Evolutionary conservation across 1,140 invertebrate species (phyloP), one percentile per base, ranked within the genome.

Genomic region (Harlomillsia oculata): DNA sequence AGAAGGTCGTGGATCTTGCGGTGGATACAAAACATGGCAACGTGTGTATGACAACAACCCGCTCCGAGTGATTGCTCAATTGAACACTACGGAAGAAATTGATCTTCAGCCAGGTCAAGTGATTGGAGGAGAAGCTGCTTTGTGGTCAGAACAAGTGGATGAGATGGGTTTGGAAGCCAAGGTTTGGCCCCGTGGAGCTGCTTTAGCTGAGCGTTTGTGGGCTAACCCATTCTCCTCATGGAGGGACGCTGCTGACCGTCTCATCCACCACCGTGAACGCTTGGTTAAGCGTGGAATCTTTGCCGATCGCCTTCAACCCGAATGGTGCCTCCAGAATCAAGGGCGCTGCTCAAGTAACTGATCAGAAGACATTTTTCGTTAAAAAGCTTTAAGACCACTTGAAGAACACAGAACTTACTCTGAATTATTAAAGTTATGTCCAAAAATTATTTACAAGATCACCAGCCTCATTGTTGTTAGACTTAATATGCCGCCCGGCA

Each of bases 141-240:
- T 71, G 20, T 71, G 68, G 68, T 62, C 64, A 21, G 69, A 69
- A 40, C 66, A 68, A 29, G 60, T 65, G 34, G 67, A 68, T 43
- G 62, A 65, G 14, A 63, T 61, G 48, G 60, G 60, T 13, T 32
- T 68, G 5, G 67, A 68, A 51, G 64, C 60, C 16, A 68, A 67
- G 49, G 56, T 68, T 14, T 68, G 67, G 67, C 67, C 67, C 29
- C 29, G 67, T 28, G 64, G 58, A 14, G 64, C 69, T 9, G 70
- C 70, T 16, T 48, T 71, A n/a, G 70, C 68, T 11, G 70, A 71
- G 56, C 53, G 70, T 36, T 63, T 71, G 28, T 71, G 70, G 70
- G 65, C 66, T 0, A 69, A 71, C 56, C 70, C 69, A 9, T 59
- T 55, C 51, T 61, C 63, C 25, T 63, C 65, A 23, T 70, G 67